Evolutionary conservation across 1,140 invertebrate genomes (phyloP), one percentile per base, ranked within the genome.

Genomic region (Brachionus paranguensis): DNA sequence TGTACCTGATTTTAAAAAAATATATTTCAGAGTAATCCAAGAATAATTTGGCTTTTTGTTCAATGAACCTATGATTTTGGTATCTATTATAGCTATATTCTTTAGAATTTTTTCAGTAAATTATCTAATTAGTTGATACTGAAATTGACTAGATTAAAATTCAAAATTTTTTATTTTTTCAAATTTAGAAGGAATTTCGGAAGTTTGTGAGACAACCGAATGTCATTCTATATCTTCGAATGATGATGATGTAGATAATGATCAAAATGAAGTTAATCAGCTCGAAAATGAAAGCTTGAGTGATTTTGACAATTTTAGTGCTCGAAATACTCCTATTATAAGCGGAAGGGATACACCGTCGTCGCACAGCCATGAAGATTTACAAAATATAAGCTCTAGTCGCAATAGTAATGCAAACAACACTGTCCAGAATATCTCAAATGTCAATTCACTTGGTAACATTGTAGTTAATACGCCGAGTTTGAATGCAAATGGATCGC

Each of bases 271-370:
- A 87, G 92, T 92, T 53, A 95, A 96, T 87, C 94, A 95, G 86
- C 93, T 95, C 87, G 88, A 89, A 12, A 89, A 90, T 64, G 95
- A 95, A 88, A 97, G 1, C 96, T 95, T 3, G 96, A 98, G 88
- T 95, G 93, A 94, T 17, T 94, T 93, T 8, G 93, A 93, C 1
- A 93, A 95, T 91, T 94, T 98, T 17, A 97, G 95, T 50, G 96
- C 93, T 24, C 88, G 93, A 84, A 93, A 93, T 84, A 94, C 93
- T 2, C 94, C 96, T 0, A 97, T 96, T 90, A 89, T 89, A 78
- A 96, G 94, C 85, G 96, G 96, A 76, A 90, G 93, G 6, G 96
- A 98, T 88, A 98, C 96, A 1, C 96, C 96, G 0, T 95, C 95
- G 0, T 97, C 96, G 0, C 95, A 95, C 84, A 85, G 88, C 65